Base-by-base conservation (phyloP, 1,140 invertebrate species). In the Drosophila orena region DNA sequence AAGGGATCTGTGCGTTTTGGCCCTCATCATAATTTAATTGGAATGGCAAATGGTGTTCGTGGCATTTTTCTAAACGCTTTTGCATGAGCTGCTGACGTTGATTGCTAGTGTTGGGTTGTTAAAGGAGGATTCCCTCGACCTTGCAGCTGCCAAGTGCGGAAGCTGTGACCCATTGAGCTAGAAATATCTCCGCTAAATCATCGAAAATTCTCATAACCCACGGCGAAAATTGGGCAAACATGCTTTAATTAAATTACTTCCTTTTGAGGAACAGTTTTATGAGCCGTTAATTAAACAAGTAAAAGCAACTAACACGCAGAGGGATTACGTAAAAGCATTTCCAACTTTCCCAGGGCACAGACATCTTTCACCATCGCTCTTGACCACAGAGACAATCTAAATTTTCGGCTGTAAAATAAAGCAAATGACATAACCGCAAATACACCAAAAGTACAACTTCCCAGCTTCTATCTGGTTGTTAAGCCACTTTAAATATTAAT, bases 401-500 rank as follows among this genome's bases (percentile, higher is more conserved):
- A 72, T 42, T 68, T 57, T 42, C 61, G 20, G 47, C 60, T 17
- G 1, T 53, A 35, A 4, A 30, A 47, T 14, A 40, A 62, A 60
- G 17, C 64, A 53, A 69, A 71, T 86, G 83, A 86, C 83, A 81
- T 81, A 86, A 85, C 69, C 61, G 42, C 68, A 77, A 70, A 74
- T 65, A 37, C 61, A 30, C 42, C 35, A 50, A 22, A n/a, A 27
- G 17, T 55, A 70, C 43, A 46, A 30, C 59, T 56, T 43, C 37
- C 46, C 22, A 47, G 20, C 61, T 71, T 65, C 58, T 59, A 65
- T 42, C 34, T 49, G 24, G 55, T 55, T 40, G 76, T 74, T 43
- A 60, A 77, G 81, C 62, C 84, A 83, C 84, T 81, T 79, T 70
- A 86, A 86, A 86, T 86, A 86, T 86, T 86, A 86, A 86, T 86